These are phyloP conservation scores for Smutsia gigantea DNA, from an alignment of 2,797 vertebrate species.

Conservation along the genomic window DNA sequence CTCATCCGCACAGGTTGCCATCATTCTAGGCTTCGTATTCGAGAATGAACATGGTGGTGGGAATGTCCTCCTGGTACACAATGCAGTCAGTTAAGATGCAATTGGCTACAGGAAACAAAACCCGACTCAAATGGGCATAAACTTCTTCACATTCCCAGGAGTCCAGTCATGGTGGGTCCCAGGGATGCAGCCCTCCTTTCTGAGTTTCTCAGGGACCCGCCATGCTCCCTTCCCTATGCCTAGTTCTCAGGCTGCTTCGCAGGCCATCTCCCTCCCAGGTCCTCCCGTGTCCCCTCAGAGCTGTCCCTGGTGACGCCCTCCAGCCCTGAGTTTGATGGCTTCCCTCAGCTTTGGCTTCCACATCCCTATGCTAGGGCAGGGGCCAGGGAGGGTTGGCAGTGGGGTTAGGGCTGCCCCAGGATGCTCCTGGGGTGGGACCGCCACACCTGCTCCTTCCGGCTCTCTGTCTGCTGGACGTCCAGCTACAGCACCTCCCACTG, in stretches of 20 bases:
- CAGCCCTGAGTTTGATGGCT: background rate
- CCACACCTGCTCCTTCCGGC: too few relatives aligned
- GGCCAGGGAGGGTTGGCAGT: background rate
- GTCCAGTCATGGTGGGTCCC: background rate
- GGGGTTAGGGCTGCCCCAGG: background rate
- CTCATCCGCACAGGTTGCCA: background rate
- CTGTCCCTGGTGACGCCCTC: background rate
- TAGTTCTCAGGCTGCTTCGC: too few relatives aligned
- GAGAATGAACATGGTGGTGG: background rate
- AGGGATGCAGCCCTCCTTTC: background rate
- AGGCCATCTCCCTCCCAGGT: too few relatives aligned
- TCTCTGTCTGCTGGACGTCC: background rate
- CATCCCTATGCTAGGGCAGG: background rate
- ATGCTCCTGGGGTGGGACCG: too few relatives aligned
- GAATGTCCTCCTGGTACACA: background rate
- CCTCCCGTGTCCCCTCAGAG: too few relatives aligned
- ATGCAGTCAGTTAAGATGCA: background rate
- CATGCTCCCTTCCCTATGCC: accelerated
- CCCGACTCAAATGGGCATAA: background rate
- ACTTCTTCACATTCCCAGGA: background rate
- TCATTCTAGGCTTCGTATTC: background rate
- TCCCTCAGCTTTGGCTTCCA: background rate
- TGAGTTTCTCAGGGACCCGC: background rate
- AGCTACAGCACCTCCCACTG: background rate
- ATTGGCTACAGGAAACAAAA: background rate